Evolutionary conservation across 2,888 invertebrate species (phyloP).

Genomic region (Anoplius nigerrimus): DNA sequence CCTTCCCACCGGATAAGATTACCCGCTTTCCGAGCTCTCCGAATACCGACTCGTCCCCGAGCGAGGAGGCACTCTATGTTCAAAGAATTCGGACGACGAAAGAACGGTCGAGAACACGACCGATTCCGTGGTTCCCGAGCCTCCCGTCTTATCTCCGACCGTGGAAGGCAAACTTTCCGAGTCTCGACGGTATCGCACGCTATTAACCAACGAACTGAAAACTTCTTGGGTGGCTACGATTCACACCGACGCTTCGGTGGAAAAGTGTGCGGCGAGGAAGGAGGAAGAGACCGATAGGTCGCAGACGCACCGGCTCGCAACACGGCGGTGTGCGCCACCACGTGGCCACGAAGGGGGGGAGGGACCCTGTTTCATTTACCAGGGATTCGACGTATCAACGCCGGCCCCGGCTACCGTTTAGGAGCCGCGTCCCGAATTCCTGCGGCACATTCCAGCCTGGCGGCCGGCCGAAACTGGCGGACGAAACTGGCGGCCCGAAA

Average conservation of each 20-base stretch:
- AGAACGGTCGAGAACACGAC: background rate
- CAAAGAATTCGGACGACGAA: background rate
- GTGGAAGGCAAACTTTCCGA: slow-evolving; percentile 41
- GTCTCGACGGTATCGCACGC: slow-evolving; percentile 58
- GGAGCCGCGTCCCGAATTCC: slow-evolving; percentile 46
- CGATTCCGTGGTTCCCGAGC: slow-evolving; percentile 15
- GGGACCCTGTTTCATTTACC: slow-evolving; percentile 48
- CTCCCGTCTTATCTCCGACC: slow-evolving; percentile 42
- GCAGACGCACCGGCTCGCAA: background rate
- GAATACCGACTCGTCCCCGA: slow-evolving; percentile 1
- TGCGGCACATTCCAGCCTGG: slow-evolving; percentile 51
- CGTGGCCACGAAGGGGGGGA: slow-evolving; percentile 9
- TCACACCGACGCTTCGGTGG: slow-evolving; percentile 2
- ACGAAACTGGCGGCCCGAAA: slow-evolving; percentile 5
- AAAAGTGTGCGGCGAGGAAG: too few species aligned
- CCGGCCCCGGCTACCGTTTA: slow-evolving; percentile 49
- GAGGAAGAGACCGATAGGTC: too few species aligned
- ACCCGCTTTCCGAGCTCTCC: background rate
- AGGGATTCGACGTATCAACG: slow-evolving; percentile 49
- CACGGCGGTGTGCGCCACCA: slow-evolving; percentile 11
- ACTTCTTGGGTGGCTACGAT: slow-evolving; percentile 67
- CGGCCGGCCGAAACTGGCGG: too few species aligned
- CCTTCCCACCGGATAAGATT: background rate
- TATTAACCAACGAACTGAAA: slow-evolving; percentile 68
- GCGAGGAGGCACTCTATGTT: background rate